Conservation (phyloP, 2,797 vertebrate species). For the Lepilemur septentrionalis region DNA sequence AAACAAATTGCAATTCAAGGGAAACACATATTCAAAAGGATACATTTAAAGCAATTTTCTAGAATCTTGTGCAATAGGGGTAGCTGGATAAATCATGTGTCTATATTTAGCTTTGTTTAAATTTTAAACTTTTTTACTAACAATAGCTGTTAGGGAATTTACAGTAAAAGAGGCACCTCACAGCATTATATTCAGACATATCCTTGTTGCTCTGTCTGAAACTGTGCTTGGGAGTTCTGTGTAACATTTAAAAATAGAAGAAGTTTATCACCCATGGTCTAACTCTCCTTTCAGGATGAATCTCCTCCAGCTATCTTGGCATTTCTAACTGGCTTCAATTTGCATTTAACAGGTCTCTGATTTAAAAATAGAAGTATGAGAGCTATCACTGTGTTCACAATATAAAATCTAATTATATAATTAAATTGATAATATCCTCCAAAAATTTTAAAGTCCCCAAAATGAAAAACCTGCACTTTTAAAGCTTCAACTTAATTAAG, state of each 20-base stretch:
- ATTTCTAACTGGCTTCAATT: slow-evolving; percentile 35
- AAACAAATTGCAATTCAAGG: slow-evolving; percentile 29
- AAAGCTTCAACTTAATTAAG: slow-evolving; percentile 5
- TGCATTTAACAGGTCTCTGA: slow-evolving; percentile 15
- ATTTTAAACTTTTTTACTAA: background rate
- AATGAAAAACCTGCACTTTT: background rate
- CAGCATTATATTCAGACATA: background rate
- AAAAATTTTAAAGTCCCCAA: slow-evolving; percentile 19
- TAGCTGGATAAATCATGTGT: background rate
- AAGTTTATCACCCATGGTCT: slow-evolving; percentile 22
- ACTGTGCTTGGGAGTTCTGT: background rate
- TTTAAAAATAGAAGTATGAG: slow-evolving; percentile 30
- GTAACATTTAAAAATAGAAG: slow-evolving; percentile 38
- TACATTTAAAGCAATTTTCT: background rate
- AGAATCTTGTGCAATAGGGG: background rate
- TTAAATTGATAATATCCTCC: slow-evolving; percentile 37
- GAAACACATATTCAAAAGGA: background rate
- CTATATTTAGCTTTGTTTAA: slow-evolving; percentile 11
- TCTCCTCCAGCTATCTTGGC: background rate
- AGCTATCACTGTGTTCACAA: slow-evolving; percentile 46
- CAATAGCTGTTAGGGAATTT: background rate
- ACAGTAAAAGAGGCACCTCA: background rate
- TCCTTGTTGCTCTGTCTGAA: background rate
- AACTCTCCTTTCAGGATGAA: slow-evolving; percentile 30
- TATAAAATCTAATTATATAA: slow-evolving; percentile 42